Evolutionary conservation across 2,797 vertebrate species (phyloP).

Genomic region (Erithacus rubecula): DNA sequence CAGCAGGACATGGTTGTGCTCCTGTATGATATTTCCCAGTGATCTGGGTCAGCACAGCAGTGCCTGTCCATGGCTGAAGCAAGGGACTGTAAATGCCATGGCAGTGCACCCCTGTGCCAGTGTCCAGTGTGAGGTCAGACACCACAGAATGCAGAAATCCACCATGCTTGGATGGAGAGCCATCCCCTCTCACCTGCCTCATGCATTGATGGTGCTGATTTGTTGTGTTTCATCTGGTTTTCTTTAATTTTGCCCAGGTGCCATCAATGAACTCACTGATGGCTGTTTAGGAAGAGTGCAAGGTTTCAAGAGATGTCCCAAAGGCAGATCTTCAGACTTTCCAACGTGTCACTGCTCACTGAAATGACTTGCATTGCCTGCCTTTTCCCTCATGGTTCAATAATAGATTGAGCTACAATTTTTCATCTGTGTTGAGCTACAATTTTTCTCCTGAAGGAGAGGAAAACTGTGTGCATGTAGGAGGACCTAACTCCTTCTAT

Average conservation of each 20-base stretch:
- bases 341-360: fast-evolving
- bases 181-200: background rate
- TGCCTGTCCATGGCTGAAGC: too few species aligned
- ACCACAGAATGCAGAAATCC: background rate
- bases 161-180: background rate
- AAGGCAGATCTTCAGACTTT: background rate
- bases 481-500: background rate
- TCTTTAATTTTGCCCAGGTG: background rate
- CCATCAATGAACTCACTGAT: background rate
- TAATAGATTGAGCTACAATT: background rate
- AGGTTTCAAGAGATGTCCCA: background rate
- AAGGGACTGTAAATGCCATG: fast-evolving
- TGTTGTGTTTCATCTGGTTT: background rate
- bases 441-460: background rate
- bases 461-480: fast-evolving
- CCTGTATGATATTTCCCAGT: background rate
- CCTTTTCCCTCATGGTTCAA: background rate
- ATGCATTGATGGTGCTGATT: background rate
- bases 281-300: background rate
- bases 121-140: background rate
- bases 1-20: background rate
- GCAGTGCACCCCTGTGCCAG: fast-evolving
- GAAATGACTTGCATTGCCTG: background rate
- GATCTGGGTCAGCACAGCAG: background rate
- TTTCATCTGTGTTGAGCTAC: background rate